Evolutionary conservation across 2,113 vertebrate genomes (phyloP), one percentile per base, ranked within the genome.

Genomic region (Todiramphus saurophagus): DNA sequence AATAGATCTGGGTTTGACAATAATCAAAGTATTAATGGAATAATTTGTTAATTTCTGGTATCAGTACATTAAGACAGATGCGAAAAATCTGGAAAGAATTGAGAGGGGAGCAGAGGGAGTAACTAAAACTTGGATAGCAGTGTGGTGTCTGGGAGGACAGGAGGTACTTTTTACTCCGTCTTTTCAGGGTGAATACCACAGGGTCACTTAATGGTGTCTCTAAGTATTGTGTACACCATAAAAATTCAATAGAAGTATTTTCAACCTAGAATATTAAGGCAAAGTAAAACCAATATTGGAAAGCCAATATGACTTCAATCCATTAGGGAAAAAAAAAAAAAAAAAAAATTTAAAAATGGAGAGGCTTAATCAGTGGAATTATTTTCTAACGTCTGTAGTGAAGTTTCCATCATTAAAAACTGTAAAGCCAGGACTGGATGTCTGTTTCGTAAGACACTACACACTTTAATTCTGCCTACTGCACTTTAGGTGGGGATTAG

Each of bases 201-300:
- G 7, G 2, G 18, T 63, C 7, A 27, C 6, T 16, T 24, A 15
- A 6, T 39, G 6, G 8, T 50, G 9, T 62, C 8, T 72, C 11
- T 31, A 19, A 23, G 7, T 21, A 41, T 35, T 59, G 0, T 7
- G 7, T 24, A 10, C 21, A 50, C 21, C 10, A 33, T 2, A 30
- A 33, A 53, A 89, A 73, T 25, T 28, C 53, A 51, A 15, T 1
- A 77, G 9, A 60, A 62, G 7, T 21, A 3, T 33, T 80, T 66
- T 58, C 25, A 48, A 4, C 43, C 2, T 24, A 55, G 76, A 83
- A 56, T 27, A 50, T 10, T 11, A 19, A 2, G 1, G 15, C 3
- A 86, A 37, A 80, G 33, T 5, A 31, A 33, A 14, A 19, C 4
- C 11, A 27, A 1, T 39, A 35, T 1, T 63, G 25, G 44, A 86